Evolutionary conservation across 1,140 invertebrate genomes (phyloP), one percentile per base, ranked within the genome.

Genomic region (Nautilus pompilius): DNA sequence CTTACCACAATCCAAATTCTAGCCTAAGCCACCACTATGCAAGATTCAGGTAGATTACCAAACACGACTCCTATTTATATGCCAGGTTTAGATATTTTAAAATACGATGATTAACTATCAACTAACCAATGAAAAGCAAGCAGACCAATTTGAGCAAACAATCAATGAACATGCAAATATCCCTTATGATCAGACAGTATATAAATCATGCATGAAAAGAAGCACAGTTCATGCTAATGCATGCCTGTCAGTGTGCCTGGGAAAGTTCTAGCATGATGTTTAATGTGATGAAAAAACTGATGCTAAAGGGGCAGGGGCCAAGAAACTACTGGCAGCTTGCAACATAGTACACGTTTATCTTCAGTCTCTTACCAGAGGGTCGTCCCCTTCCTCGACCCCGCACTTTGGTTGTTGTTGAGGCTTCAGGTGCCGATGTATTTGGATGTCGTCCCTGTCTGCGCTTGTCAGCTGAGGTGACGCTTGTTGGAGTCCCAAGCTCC

Each of bases 321-420:
- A 46, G 24, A 46, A 4, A 46, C 45, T 46, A 46, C 45, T 46
- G 2, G 45, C 24, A 46, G 45, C 45, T 46, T 46, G 45, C 45
- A 46, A 46, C n/a, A 46, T 5, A 46, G 24, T 10, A 4, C 55
- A 5, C 3, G 34, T 36, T 56, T 30, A n/a, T 57, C 49, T 53
- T 53, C 49, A 53, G n/a, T 34, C 55, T 57, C 55, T 57, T 60
- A 60, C 58, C 58, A 17, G 36, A 36, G 29, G 58, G 45, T 5
- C 58, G 58, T 46, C 30, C n/a, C 36, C 41, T 36, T 29, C 58
- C 41, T 48, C 58, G 26, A 22, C 58, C 46, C 24, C 57, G 33
- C 32, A 8, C 20, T 60, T 26, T 36, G 22, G 6, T 26, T 30
- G 22, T 48, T 20, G 45, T 2, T 29, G 41, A 15, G 2, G 58